Evolutionary conservation across 2,888 invertebrate genomes (phyloP), one percentile per base, ranked within the genome.

Genomic region (Nomada goodeniana): DNA sequence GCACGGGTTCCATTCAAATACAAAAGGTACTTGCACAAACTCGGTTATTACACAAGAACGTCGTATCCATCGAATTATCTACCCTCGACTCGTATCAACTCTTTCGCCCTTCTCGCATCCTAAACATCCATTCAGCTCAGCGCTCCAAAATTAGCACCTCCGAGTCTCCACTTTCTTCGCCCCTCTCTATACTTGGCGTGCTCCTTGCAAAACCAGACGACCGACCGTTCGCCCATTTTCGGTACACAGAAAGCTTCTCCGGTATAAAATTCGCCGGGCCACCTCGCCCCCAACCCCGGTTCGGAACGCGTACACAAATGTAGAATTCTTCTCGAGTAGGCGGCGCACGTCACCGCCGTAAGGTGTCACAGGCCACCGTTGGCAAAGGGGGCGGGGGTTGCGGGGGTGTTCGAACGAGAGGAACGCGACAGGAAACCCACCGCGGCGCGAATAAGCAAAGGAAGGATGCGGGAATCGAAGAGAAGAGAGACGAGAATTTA

Each of bases 401-500:
- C 7, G 7, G 36, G 7, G 36, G 7, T 36, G 36, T 7, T 0
- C 7, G 36, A n/a, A 15, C 50, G 42, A 26, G 47, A 18, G 23
- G 60, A 15, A 15, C n/a, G 15, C 0, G n/a, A 44, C 11, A 44
- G 18, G 36, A 60, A 69, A 57, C 13, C 13, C 59, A 36, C 26
- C 13, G 29, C 20, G n/a, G n/a, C 29, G 36, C 4, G 10, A 5
- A n/a, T n/a, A n/a, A 42, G n/a, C 13, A 36, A 65, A 42, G 53
- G 23, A 42, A 57, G 23, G 72, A 55, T 18, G 60, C 42, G 29
- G 63, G 29, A 72, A 73, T 57, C 68, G 80, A 71, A 75, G 60
- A 80, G 67, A 75, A 70, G 69, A 69, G 82, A 68, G 81, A 53
- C 42, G 80, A 44, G 77, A 74, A 87, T 88, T 87, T 86, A 88